These are phyloP conservation scores for Alca torda DNA, from an alignment of 2,797 vertebrate genomes.

Conservation along the genomic window DNA sequence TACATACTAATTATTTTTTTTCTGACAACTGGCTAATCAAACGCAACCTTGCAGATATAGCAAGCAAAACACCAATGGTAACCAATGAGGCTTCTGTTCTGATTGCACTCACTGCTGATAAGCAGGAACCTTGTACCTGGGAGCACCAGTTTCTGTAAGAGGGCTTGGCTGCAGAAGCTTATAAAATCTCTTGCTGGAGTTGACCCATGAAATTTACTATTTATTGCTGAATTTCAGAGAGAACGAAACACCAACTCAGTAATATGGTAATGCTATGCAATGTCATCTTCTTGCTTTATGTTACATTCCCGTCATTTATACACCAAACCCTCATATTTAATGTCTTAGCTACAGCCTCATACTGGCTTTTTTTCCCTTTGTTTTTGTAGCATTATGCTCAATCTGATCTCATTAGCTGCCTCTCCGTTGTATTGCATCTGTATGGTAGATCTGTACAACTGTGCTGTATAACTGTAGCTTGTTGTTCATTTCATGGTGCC, in stretches of 20 bases:
- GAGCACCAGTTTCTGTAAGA: neutral
- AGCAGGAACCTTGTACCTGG: neutral
- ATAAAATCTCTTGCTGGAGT: neutral
- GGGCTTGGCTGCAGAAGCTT: neutral
- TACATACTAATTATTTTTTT: neutral
- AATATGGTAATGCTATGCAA: neutral
- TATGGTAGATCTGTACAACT: neutral
- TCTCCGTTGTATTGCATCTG: neutral
- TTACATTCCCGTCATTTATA: neutral
- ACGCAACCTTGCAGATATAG: neutral
- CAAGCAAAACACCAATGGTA: neutral
- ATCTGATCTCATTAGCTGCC: neutral
- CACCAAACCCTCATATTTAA: neutral
- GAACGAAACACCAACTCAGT: neutral
- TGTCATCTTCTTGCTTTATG: neutral
- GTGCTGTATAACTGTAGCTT: neutral
- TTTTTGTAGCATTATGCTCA: neutral
- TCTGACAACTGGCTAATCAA: neutral
- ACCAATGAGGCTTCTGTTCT: neutral
- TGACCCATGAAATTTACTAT: neutral
- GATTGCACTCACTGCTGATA: neutral
- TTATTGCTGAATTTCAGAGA: neutral
- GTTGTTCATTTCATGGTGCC: neutral
- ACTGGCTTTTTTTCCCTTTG: neutral
- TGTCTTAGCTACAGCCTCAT: neutral